Evolutionary conservation across 2,113 vertebrate genomes (phyloP).

Genomic region (Caranx melampygus): DNA sequence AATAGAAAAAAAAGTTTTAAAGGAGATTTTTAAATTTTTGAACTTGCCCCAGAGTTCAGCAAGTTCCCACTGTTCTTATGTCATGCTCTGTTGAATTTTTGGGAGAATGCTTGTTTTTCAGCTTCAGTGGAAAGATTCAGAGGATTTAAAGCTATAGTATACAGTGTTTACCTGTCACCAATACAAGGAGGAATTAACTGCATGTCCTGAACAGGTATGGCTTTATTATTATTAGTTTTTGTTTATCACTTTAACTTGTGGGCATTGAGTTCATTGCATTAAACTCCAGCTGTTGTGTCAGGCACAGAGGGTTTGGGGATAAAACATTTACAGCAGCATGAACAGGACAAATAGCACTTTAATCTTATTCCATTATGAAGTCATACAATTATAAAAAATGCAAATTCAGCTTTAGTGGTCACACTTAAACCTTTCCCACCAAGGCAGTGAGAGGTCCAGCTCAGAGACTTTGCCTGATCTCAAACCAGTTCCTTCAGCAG

Average conservation of each 20-base stretch:
- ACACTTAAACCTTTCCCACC: no score
- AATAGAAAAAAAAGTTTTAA: conserved; percentile 15
- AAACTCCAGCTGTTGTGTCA: not conserved
- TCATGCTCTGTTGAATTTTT: conserved; percentile 1
- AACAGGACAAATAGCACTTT: no score
- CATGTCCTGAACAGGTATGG: not conserved
- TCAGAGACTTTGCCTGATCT: no score
- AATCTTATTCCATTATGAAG: not conserved
- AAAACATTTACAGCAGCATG: not conserved
- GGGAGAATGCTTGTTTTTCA: conserved; percentile 12
- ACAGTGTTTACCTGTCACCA: not conserved
- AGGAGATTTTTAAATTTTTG: conserved; percentile 19
- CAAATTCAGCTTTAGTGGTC: not conserved
- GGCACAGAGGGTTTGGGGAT: not conserved
- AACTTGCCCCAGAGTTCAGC: not conserved
- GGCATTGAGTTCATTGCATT: not conserved
- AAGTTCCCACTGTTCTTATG: conserved; percentile 7
- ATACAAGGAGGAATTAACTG: not conserved
- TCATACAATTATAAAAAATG: not conserved
- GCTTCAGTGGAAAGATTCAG: conserved; percentile 11
- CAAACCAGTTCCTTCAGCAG: no score
- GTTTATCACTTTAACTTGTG: not conserved
- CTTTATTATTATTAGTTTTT: not conserved
- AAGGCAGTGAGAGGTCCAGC: no score
- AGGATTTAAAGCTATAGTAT: not conserved